Conservation (phyloP, 2,113 vertebrate genomes). For the Neofelis nebulosa region DNA sequence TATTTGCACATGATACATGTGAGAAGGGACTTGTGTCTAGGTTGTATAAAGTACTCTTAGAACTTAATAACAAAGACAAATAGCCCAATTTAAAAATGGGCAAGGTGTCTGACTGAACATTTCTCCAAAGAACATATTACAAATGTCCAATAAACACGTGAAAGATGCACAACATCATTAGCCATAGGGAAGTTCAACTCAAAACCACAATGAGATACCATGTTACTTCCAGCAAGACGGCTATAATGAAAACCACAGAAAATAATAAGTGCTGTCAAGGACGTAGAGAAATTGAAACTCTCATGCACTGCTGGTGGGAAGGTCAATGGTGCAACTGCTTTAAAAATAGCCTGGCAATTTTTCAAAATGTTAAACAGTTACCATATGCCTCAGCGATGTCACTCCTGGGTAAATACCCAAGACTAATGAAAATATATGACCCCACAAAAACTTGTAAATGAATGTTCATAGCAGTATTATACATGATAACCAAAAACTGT, state of each 20-base stretch:
- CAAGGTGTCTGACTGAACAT: not conserved
- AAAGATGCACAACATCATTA: not conserved
- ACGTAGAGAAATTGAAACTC: not conserved
- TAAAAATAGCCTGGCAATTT: conserved; percentile 9
- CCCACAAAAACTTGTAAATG: not conserved
- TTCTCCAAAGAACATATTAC: not conserved
- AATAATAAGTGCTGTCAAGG: not conserved
- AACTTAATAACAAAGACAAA: conserved; percentile 33
- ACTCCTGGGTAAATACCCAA: not conserved
- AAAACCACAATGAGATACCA: not conserved
- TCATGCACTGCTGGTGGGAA: not conserved
- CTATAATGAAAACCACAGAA: not conserved
- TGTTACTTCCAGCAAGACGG: not conserved
- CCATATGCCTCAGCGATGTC: not conserved
- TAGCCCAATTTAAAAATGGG: not conserved
- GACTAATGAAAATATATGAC: not conserved
- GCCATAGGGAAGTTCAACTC: not conserved
- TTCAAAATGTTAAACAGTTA: conserved; percentile 6
- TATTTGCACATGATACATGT: not conserved
- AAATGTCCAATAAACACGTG: not conserved
- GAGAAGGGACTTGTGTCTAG: not conserved
- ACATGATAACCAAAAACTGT: not conserved
- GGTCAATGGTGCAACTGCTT: not conserved
- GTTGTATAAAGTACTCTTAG: not conserved
- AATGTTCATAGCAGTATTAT: not conserved